These are phyloP conservation scores for Phymorhynchus buccinoides DNA, from an alignment of 1,140 invertebrate species.

Conservation along the genomic window DNA sequence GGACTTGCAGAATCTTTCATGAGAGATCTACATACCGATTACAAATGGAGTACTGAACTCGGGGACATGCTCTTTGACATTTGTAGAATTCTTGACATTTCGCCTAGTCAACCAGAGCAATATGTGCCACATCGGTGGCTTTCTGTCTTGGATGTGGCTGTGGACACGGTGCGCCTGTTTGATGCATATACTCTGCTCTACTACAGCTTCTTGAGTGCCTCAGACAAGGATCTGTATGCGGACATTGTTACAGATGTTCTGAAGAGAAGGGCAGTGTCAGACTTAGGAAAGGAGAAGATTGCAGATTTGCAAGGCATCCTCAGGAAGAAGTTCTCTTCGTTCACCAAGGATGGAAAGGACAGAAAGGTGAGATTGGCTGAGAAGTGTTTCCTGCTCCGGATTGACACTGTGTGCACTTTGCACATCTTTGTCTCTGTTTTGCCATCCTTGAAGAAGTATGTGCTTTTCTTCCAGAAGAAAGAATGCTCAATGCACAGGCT, in stretches of 20 bases:
- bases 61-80: slow-evolving; percentile 40
- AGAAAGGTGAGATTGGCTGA: no score
- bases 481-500: no score
- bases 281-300: no score
- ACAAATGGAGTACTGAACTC: slow-evolving; percentile 52
- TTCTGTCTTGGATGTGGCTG: slow-evolving; percentile 49
- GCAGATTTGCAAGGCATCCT: no score
- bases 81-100: slow-evolving; percentile 41
- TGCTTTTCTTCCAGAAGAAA: no score
- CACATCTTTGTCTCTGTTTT: no score
- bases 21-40: slow-evolving; percentile 48
- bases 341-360: no score
- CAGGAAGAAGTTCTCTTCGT: no score
- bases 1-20: slow-evolving; percentile 40
- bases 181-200: slow-evolving; percentile 47
- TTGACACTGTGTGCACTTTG: no score
- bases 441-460: no score
- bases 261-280: background rate
- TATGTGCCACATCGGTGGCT: slow-evolving; percentile 50
- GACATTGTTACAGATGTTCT: background rate
- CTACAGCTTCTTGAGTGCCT: slow-evolving; percentile 3
- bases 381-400: no score
- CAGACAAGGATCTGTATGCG: background rate
- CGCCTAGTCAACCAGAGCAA: slow-evolving; percentile 44
- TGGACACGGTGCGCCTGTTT: slow-evolving; percentile 32